These are phyloP conservation scores for Melinaea marsaeus DNA, from an alignment of 2,888 invertebrate species.

Conservation along the genomic window DNA sequence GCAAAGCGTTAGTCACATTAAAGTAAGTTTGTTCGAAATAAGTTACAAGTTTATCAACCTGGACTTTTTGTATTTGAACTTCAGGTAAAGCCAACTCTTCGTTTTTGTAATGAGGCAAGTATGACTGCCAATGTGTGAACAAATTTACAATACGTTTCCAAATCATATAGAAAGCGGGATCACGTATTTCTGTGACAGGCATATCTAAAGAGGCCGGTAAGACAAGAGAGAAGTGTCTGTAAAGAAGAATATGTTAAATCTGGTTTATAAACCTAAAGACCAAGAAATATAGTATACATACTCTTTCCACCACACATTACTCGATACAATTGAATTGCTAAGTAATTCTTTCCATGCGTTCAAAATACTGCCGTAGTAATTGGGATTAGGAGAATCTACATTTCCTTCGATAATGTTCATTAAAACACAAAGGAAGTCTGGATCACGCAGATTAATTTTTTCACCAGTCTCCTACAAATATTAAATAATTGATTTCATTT, in stretches of 20 bases:
- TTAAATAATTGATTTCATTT: slow-evolving; percentile 52
- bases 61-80: slow-evolving; percentile 80
- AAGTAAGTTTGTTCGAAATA: slow-evolving; percentile 82
- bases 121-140: slow-evolving; percentile 78
- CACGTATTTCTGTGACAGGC: slow-evolving; percentile 80
- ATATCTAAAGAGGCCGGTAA: slow-evolving; percentile 82
- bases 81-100: slow-evolving; percentile 80
- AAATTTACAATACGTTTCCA: slow-evolving; percentile 78
- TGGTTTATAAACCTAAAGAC: neutral
- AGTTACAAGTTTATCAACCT: slow-evolving; percentile 81
- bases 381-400: slow-evolving; percentile 77
- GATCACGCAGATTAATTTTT: slow-evolving; percentile 76
- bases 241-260: slow-evolving; percentile 11
- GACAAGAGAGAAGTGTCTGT: slow-evolving; percentile 41
- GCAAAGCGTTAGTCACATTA: slow-evolving; percentile 78
- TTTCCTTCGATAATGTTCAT: slow-evolving; percentile 82
- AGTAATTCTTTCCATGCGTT: slow-evolving; percentile 77
- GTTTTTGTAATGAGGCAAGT: slow-evolving; percentile 78
- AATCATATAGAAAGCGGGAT: slow-evolving; percentile 84
- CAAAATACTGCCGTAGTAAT: slow-evolving; percentile 79
- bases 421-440: slow-evolving; percentile 80
- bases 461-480: slow-evolving; percentile 64
- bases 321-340: slow-evolving; percentile 62
- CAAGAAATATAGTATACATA: slow-evolving; percentile 34
- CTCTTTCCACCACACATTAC: slow-evolving; percentile 44